These are phyloP conservation scores for Halcyon leucocephala DNA, from an alignment of 2,797 vertebrate species.

Conservation along the genomic window DNA sequence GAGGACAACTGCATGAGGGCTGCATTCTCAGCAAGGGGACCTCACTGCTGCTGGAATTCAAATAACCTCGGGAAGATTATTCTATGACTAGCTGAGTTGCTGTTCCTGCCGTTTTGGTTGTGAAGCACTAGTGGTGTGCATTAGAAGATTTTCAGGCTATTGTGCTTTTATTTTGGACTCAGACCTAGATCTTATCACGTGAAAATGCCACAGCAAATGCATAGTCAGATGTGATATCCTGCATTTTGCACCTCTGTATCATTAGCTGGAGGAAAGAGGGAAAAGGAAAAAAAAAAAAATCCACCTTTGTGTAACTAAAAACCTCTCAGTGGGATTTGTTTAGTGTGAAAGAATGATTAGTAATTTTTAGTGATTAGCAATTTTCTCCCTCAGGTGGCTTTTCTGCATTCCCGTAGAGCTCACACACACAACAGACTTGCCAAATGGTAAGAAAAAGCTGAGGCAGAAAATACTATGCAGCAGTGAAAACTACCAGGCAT, in stretches of 20 bases:
- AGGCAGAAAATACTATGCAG: constrained; percentile 44
- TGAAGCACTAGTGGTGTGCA: neutral
- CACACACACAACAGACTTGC: constrained; percentile 48
- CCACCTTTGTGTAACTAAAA: constrained; percentile 65
- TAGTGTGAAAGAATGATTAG: constrained; percentile 78
- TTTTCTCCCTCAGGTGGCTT: constrained; percentile 79
- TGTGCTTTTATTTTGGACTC: constrained; percentile 66
- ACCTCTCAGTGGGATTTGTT: constrained; percentile 76
- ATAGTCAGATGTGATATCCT: constrained; percentile 55
- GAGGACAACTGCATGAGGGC: neutral
- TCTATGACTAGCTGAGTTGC: neutral
- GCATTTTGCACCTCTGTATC: constrained; percentile 70
- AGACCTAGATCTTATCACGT: constrained; percentile 63
- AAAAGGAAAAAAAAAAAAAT: neutral
- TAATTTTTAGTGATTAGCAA: constrained; percentile 79
- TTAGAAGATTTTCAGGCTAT: constrained; percentile 59
- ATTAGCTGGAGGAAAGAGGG: constrained; percentile 50
- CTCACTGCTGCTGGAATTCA: neutral
- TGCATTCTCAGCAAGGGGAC: neutral
- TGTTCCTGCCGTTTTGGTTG: constrained; percentile 1
- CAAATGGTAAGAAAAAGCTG: constrained; percentile 55
- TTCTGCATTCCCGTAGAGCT: constrained; percentile 74
- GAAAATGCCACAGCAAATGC: constrained; percentile 51
- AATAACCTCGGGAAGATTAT: neutral
- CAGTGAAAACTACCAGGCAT: constrained; percentile 25